Base-by-base conservation (phyloP, 1,140 invertebrate species). In the Anthonomus grandis region DNA sequence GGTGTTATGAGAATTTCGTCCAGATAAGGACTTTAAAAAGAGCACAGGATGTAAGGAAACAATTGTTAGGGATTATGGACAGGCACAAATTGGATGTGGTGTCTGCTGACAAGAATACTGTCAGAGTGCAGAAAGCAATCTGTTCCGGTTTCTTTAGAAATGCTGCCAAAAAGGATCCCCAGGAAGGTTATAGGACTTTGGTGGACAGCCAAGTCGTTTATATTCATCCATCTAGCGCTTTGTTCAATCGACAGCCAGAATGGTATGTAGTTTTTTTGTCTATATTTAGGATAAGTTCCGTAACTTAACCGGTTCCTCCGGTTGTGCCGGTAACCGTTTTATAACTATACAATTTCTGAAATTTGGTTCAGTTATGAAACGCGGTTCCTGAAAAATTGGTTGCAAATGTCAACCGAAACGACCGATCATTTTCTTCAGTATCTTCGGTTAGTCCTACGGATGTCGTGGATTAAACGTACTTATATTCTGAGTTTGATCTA, bases 1-100 rank as follows among this genome's bases (percentile, higher is more conserved):
- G 97, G 97, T 99, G 97, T 74, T 98, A 97, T 71, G 97, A 99
- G 73, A 99, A 99, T 77, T 99, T 99, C 77, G 93, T 99, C 5
- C 97, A 99, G 78, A 94, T 96, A 23, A 76, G 97, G 17, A 98
- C 95, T 0, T 74, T 99, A 24, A 98, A 98, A 76, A 79, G 96
- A 48, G 94, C 97, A 0, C 96, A 99, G 75, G 97, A 99, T 78
- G 95, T 99, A 0, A 79, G 97, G 5, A 99, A 99, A 78, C 97
- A 99, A 74, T 76, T 99, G 58, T 76, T 99, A 0, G 95, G 95
- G 3, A 97, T 98, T 55, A 98, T 98, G 95, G 95, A 98, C 75
- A 85, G 91, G 60, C 96, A 99, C 72, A 98, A 99, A 75, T 73
- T 99, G 57, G 95, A 99, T 73, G 94, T 99, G 0, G 91, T 98